phyloP scores from a whole-genome alignment of 2,113 vertebrate genomes.

The Lepisosteus osseus region DNA sequence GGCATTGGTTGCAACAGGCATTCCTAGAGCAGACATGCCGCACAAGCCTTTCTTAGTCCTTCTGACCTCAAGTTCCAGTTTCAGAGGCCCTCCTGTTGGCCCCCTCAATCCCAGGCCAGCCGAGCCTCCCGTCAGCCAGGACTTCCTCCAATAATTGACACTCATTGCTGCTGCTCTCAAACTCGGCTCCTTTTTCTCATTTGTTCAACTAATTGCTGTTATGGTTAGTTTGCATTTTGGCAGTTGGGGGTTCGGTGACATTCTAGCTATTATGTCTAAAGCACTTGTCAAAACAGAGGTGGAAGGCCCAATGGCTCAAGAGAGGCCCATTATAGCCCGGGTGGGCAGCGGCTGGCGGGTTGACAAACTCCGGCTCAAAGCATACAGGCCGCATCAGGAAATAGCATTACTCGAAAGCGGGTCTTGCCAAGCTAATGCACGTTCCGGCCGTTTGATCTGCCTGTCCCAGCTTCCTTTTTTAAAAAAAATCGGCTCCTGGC shows the following conservation, averaged over 20 bases:
- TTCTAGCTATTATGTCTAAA: constrained; percentile 51
- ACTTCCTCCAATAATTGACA: constrained; percentile 45
- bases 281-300: constrained; percentile 64
- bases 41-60: too few relatives aligned
- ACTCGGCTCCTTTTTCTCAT: constrained; percentile 35
- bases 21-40: too few relatives aligned
- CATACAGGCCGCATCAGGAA: constrained; percentile 38
- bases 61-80: too few relatives aligned
- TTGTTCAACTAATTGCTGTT: constrained; percentile 61
- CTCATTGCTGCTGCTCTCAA: constrained; percentile 44
- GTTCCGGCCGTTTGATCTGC: neutral
- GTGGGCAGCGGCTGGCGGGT: constrained; percentile 33
- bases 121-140: constrained; percentile 50
- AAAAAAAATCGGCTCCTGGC: neutral
- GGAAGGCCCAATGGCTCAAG: constrained; percentile 29
- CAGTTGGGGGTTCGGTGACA: constrained; percentile 56
- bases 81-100: too few relatives aligned
- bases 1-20: too few relatives aligned
- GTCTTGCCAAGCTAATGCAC: neutral
- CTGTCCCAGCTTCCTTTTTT: neutral
- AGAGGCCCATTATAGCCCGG: constrained; percentile 17
- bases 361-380: constrained; percentile 44
- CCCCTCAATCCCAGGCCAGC: too few relatives aligned
- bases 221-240: constrained; percentile 64
- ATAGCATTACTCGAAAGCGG: constrained; percentile 1